Evolutionary conservation across 2,888 invertebrate genomes (phyloP).

Genomic region (Xylophagus ater): DNA sequence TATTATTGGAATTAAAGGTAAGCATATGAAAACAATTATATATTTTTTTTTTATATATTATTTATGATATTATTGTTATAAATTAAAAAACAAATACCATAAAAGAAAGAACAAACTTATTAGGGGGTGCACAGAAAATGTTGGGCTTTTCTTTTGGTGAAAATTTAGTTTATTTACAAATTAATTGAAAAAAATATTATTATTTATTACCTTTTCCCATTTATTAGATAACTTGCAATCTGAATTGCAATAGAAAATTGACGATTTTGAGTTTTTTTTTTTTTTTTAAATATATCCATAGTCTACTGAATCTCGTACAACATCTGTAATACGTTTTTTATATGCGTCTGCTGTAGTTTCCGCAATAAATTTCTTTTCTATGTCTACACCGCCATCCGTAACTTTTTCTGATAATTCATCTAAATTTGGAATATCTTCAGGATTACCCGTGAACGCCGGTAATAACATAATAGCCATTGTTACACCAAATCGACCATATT

Average conservation of each 20-base stretch:
- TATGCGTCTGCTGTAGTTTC: constrained; percentile 16
- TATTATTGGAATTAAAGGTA: constrained; percentile 26
- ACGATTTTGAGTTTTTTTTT: too few relatives aligned
- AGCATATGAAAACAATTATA: constrained; percentile 4
- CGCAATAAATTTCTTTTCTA: constrained; percentile 13
- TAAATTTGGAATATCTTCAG: constrained; percentile 29
- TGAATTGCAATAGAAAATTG: too few relatives aligned
- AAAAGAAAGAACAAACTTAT: too few relatives aligned
- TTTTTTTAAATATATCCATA: constrained; percentile 26
- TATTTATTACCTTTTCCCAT: too few relatives aligned
- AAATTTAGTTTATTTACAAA: too few relatives aligned
- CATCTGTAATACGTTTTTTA: constrained; percentile 26
- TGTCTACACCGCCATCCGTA: constrained; percentile 23
- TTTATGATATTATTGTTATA: too few relatives aligned
- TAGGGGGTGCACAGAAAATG: too few relatives aligned
- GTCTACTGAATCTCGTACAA: constrained; percentile 26
- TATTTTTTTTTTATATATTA: neutral
- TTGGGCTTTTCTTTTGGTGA: too few relatives aligned
- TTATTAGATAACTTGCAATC: too few relatives aligned
- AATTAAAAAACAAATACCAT: too few relatives aligned
- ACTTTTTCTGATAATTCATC: constrained; percentile 27
- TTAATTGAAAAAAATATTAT: too few relatives aligned
- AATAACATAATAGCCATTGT: constrained; percentile 29
- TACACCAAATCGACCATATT: constrained; percentile 27
- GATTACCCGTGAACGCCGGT: constrained; percentile 27